Evolutionary conservation across 2,888 invertebrate genomes (phyloP).

Genomic region (Caenorhabditis japonica): DNA sequence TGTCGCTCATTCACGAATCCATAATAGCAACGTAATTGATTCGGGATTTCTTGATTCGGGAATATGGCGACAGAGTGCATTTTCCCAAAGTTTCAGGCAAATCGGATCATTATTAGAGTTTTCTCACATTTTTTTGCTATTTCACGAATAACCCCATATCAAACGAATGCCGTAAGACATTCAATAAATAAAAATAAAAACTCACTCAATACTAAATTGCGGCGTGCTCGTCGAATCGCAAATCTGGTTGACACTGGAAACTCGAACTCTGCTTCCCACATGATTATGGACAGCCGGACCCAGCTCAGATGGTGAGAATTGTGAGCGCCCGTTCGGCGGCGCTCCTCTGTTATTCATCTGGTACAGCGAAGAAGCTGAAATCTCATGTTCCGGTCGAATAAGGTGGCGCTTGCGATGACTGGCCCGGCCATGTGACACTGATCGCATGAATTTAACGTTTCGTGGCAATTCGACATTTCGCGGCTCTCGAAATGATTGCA

Average conservation of each 20-base stretch:
- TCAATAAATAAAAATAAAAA: constrained; percentile 17
- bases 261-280: constrained; percentile 35
- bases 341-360: constrained; percentile 36
- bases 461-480: constrained; percentile 29
- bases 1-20: too few species aligned
- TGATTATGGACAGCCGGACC: constrained; percentile 27
- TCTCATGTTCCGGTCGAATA: constrained; percentile 33
- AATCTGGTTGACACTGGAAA: constrained; percentile 43
- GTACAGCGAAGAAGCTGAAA: constrained; percentile 52
- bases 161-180: too few species aligned
- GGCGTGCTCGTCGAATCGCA: constrained; percentile 33
- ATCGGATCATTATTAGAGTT: too few species aligned
- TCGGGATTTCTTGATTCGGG: too few species aligned
- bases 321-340: constrained; percentile 6
- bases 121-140: background rate
- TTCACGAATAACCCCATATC: too few species aligned
- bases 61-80: too few species aligned
- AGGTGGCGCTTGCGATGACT: constrained; percentile 44
- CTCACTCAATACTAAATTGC: constrained; percentile 47
- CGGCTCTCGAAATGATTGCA: constrained; percentile 43
- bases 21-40: too few species aligned
- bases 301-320: constrained; percentile 38
- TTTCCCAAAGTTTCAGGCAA: too few species aligned
- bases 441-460: constrained; percentile 32
- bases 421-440: constrained; percentile 48